These are phyloP conservation scores for Gallinago paraguaiae DNA, from an alignment of 2,113 vertebrate species.

Conservation along the genomic window DNA sequence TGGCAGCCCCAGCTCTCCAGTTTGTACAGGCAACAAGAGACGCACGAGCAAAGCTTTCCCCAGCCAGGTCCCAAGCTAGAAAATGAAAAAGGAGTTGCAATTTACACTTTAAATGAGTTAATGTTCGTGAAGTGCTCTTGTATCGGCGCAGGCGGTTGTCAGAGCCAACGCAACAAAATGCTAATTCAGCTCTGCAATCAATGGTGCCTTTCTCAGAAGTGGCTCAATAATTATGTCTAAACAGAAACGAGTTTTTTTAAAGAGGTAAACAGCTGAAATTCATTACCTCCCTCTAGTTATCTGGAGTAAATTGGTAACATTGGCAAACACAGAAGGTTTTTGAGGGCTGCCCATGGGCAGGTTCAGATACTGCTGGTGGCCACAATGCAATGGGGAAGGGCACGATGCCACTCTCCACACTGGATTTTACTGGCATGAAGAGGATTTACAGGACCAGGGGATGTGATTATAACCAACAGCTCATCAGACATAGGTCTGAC, in stretches of 20 bases:
- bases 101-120: slow-evolving; percentile 1
- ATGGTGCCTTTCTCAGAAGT: slow-evolving; percentile 1
- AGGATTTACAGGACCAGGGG: neutral
- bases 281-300: neutral
- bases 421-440: neutral
- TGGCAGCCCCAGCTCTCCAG: neutral
- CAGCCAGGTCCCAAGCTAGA: neutral
- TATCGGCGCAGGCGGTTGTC: neutral
- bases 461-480: neutral
- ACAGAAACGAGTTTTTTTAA: neutral
- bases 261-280: slow-evolving; percentile 23
- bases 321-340: neutral
- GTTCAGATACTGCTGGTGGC: neutral
- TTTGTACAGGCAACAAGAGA: neutral
- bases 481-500: neutral
- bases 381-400: fast-evolving
- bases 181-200: slow-evolving; percentile 45
- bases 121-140: neutral
- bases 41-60: neutral
- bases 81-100: neutral
- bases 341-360: neutral
- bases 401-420: fast-evolving
- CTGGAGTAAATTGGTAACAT: neutral
- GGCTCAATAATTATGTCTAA: neutral
- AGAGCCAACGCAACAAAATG: neutral